These are phyloP conservation scores for Natrix natrix DNA, from an alignment of 2,797 vertebrate species.

Conservation along the genomic window DNA sequence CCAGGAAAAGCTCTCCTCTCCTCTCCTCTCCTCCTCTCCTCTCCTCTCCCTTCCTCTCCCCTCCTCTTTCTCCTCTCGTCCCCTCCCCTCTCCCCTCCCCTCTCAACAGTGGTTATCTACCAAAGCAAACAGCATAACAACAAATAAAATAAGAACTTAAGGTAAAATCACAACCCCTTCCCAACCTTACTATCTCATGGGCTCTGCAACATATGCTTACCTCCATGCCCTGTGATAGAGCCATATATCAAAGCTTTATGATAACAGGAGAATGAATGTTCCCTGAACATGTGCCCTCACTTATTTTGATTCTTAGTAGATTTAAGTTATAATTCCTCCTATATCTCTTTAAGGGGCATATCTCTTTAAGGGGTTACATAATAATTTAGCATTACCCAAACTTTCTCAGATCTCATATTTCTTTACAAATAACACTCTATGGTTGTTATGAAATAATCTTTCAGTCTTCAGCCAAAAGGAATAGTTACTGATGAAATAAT, in stretches of 20 bases:
- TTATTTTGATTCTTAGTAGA: neutral
- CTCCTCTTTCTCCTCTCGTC: too few species aligned
- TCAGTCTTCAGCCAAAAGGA: neutral
- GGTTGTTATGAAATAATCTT: neutral
- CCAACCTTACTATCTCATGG: neutral
- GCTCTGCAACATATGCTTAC: neutral
- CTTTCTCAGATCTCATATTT: neutral
- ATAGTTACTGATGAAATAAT: neutral
- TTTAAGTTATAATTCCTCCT: neutral
- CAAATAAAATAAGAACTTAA: neutral
- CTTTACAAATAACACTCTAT: neutral
- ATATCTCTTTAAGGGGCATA: neutral
- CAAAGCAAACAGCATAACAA: neutral
- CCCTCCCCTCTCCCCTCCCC: fast-evolving
- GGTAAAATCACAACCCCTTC: neutral
- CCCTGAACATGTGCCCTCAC: neutral
- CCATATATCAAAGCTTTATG: neutral
- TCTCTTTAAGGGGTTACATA: neutral
- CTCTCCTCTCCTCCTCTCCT: too few species aligned
- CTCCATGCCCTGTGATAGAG: neutral
- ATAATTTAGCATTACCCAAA: neutral
- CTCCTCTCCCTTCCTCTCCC: too few species aligned
- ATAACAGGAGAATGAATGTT: neutral
- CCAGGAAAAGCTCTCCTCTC: neutral
- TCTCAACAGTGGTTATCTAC: neutral